Base-by-base conservation (phyloP, 2,797 vertebrate genomes). In the Botia almorhae region DNA sequence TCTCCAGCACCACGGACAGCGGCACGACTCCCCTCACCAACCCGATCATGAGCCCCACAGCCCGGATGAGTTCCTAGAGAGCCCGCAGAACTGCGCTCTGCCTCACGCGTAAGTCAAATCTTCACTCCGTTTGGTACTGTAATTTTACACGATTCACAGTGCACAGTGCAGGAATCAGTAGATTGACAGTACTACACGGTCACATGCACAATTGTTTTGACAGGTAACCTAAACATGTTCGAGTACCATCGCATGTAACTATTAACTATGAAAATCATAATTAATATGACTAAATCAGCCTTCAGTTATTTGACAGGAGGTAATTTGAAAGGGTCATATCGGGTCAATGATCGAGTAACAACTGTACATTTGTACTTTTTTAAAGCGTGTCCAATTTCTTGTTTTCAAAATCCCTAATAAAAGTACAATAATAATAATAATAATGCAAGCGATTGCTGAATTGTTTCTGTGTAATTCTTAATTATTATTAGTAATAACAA, bases 21-120 rank as follows among this genome's bases (percentile, higher is more conserved):
- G 82, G 21, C 51, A 16, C 36, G 8, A 21, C 13, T 48, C 51
- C 17, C 43, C 55, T 13, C 67, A 26, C 43, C 4, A 19, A 65
- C 10, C 78, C 36, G 50, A 64, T 4, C 17, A 83, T 81, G 84
- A 76, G 78, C 39, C 26, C 7, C 48, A 17, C 29, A 60, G 72
- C 53, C 53, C 43, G 19, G 14, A 26, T 21, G 21, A 55, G 72
- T 17, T 80, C 64, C 65, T 71, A 71, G 89, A 93, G 1, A 81
- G 19, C 84, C 83, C 87, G 72, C 68, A 61, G 36, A 68, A 10
- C 69, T 58, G 80, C 69, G 60, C 74, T 48, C 74, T n/a, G 48
- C 68, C 76, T 29, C 86, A 90, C 83, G 84, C 90, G 93, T 94
- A 87, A 94, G 93, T 91, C 79, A 71, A 33, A 4, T 48, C 68